Conservation (phyloP, 2,888 invertebrate species). For the Lysandra coridon region DNA sequence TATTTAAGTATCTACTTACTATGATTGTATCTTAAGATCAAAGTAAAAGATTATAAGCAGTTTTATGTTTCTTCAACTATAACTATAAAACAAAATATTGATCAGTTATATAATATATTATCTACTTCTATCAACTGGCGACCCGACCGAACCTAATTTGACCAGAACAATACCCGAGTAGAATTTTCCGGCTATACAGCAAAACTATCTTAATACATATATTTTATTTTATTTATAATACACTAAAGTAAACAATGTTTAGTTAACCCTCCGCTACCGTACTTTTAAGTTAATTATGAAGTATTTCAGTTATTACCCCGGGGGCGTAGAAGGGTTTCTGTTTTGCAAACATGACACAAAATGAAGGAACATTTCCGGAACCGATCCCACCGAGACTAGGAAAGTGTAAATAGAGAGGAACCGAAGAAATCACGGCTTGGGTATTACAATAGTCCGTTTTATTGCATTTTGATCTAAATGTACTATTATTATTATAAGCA, state of each 20-base stretch:
- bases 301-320: not conserved
- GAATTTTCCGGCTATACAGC: no score
- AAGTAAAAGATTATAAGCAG: no score
- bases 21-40: no score
- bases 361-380: not conserved
- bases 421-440: not conserved
- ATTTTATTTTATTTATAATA: not conserved
- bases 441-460: not conserved
- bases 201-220: not conserved
- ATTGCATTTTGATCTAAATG: not conserved
- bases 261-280: slow-evolving; percentile 3
- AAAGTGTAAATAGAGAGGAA: not conserved
- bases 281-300: slow-evolving; percentile 6
- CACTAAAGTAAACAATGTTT: not conserved
- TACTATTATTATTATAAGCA: no score
- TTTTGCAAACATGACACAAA: slow-evolving; percentile 15
- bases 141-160: no score
- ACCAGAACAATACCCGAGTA: no score
- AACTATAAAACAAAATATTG: no score
- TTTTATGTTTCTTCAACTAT: no score
- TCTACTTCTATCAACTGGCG: no score
- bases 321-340: not conserved
- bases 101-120: no score
- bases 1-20: no score
- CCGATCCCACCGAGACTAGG: not conserved